Conservation (phyloP, 2,113 vertebrate species). For the Stegostoma tigrinum region DNA sequence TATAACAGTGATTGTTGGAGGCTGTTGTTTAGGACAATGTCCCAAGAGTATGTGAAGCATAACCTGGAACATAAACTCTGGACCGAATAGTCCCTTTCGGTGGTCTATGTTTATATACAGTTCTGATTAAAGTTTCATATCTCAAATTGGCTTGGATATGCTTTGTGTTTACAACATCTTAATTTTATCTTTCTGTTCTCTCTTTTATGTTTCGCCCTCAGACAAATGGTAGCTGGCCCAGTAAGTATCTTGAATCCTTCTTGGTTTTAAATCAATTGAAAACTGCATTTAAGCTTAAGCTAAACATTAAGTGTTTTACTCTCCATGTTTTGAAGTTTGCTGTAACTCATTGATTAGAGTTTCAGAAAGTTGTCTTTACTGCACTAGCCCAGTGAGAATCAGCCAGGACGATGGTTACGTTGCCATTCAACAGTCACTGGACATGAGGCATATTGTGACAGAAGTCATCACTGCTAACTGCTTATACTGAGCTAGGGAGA, state of each 20-base stretch:
- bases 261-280: background rate
- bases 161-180: background rate
- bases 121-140: background rate
- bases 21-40: too few species aligned
- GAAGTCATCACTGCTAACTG: background rate
- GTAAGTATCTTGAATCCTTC: background rate
- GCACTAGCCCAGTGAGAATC: background rate
- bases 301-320: background rate
- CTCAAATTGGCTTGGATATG: background rate
- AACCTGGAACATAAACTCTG: background rate
- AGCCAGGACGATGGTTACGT: background rate
- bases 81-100: background rate
- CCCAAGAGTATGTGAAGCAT: too few species aligned
- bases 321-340: background rate
- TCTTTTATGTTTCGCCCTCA: background rate
- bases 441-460: too few species aligned
- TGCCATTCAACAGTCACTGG: background rate
- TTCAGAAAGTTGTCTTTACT: background rate
- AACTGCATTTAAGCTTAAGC: background rate
- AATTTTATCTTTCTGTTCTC: background rate
- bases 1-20: background rate
- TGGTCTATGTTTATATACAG: too few species aligned
- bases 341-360: too few species aligned
- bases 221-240: background rate
- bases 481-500: background rate